Base-by-base conservation (phyloP, 2,113 vertebrate genomes). In the Hyla sarda region DNA sequence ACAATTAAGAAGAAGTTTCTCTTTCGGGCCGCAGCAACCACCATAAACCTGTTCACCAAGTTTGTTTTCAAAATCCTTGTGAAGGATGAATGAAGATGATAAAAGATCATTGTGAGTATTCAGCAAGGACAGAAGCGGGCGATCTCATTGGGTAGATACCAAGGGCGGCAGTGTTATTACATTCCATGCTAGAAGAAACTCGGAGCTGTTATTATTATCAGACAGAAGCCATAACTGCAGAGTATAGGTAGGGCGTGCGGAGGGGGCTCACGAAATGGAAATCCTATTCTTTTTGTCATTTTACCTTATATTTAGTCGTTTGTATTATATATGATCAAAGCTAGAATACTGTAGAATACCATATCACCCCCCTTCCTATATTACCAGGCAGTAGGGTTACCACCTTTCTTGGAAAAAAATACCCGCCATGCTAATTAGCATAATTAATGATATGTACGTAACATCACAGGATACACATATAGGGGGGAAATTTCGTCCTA, bases 81-180 rank as follows among this genome's bases (percentile, higher is more conserved):
- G 14, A 28, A 41, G 34, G 5, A 25, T 56, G 52, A 58, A 34
- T 23, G 58, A 65, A 60, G 41, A 45, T 41, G n/a, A 60, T 80
- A 62, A 80, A 28, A 28, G 78, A 81, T 45, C 41, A 62, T 79
- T 81, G 78, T 81, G 50, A 81, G 78, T 81, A 81, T 80, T 60
- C 12, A 58, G 34, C 0, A 17, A 41, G n/a, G n/a, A 52, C 25
- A 71, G 47, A 50, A 82, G 65, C 30, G n/a, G 28, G 3, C 7
- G 60, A 58, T 48, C 16, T 50, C 34, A 23, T 30, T 12, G 21
- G 30, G 12, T 14, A 45, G 32, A 45, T 47, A 74, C 5, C 25
- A 41, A 12, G 67, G n/a, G 58, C 19, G 30, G 25, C 17, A 72
- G 54, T 82, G 14, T 60, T 80, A 56, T 41, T 21, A 52, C 11